Percentiles rank a stretch among this genome's conserved stretches.
These are phyloP conservation scores for Oceanodroma tethys DNA, from an alignment of 2,113 vertebrate species.

Conservation along the genomic window DNA sequence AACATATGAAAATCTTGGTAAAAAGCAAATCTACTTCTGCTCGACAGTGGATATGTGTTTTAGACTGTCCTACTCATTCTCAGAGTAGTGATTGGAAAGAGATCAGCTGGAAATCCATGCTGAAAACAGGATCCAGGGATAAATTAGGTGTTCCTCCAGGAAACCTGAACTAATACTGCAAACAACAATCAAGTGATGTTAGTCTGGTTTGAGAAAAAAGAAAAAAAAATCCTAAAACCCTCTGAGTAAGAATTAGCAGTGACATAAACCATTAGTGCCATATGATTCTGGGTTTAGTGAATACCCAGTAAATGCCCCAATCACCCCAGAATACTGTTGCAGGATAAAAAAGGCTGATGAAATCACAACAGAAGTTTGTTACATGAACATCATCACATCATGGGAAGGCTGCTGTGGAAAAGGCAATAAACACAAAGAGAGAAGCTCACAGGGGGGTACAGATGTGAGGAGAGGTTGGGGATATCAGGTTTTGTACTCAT, in stretches of 20 bases:
- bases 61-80: not conserved
- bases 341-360: not conserved
- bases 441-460: not conserved
- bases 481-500: not conserved
- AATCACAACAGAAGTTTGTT: not conserved
- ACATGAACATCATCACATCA: not conserved
- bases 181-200: not conserved
- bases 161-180: not conserved
- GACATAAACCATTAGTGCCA: not conserved
- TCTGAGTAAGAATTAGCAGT: not conserved
- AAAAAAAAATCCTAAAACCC: not conserved
- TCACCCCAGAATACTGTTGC: not conserved
- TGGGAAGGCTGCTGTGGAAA: not conserved
- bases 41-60: not conserved
- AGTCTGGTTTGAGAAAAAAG: not conserved
- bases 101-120: not conserved
- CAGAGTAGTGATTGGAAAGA: not conserved
- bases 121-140: not conserved
- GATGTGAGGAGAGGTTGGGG: not conserved
- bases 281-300: not conserved
- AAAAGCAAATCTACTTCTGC: not conserved
- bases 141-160: not conserved
- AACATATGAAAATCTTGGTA: constrained; percentile 18
- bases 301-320: not conserved
- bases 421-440: not conserved